Percentiles rank a stretch among this genome's conserved stretches.
Evolutionary conservation across 2,888 invertebrate genomes (phyloP).

Genomic region (Apamea anceps): DNA sequence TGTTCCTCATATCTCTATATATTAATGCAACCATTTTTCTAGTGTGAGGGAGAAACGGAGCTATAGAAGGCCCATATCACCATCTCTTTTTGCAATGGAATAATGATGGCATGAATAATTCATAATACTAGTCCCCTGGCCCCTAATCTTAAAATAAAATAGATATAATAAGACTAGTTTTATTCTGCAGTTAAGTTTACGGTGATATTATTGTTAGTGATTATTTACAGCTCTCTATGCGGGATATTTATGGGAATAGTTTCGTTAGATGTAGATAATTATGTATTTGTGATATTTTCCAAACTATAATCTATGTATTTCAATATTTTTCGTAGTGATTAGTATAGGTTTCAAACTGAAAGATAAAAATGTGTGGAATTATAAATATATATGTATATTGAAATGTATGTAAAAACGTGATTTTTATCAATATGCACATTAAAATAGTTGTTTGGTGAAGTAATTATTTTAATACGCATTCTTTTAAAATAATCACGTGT

Average conservation of each 20-base stretch:
- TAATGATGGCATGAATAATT: not conserved
- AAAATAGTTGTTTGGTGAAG: conserved; percentile 16
- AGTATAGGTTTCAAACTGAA: not conserved
- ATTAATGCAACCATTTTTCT: not conserved
- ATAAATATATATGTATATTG: not conserved
- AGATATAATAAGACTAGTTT: conserved; percentile 33
- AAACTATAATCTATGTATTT: conserved; percentile 33
- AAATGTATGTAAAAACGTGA: not conserved
- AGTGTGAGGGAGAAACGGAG: not conserved
- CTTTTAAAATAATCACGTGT: conserved; percentile 9
- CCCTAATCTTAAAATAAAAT: not conserved
- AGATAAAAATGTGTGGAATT: not conserved
- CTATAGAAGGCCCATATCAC: not conserved
- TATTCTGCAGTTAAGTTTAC: conserved; percentile 37
- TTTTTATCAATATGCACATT: conserved; percentile 27
- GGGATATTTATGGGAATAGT: conserved; percentile 23
- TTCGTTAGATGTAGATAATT: conserved; percentile 44
- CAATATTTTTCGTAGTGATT: conserved; percentile 27
- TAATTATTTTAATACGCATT: conserved; percentile 16
- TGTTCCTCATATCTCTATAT: too few species aligned
- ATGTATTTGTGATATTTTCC: conserved; percentile 56
- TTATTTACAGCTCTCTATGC: conserved; percentile 40
- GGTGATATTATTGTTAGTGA: conserved; percentile 58
- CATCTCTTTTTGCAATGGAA: not conserved
- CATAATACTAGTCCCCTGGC: not conserved